Evolutionary conservation across 2,113 vertebrate species (phyloP).

Genomic region (Paramisgurnus dabryanus): DNA sequence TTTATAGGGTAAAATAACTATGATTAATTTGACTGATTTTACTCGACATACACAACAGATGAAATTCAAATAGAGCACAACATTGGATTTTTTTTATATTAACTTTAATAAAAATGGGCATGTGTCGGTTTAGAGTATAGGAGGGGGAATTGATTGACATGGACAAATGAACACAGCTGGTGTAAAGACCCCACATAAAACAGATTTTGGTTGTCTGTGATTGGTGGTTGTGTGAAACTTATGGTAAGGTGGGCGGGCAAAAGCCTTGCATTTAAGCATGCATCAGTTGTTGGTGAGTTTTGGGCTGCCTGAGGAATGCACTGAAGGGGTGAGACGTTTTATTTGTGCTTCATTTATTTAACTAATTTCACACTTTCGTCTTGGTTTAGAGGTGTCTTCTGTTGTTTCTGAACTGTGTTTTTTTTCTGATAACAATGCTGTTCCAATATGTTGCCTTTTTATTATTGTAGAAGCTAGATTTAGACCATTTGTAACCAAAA

Average conservation of each 20-base stretch:
- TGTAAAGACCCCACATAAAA: conserved; percentile 22
- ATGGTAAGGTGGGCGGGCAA: conserved; percentile 65
- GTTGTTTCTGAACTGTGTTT: not conserved
- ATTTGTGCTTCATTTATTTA: not conserved
- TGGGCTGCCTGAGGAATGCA: conserved; percentile 58
- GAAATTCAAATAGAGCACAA: too few relatives aligned
- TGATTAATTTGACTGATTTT: too few relatives aligned
- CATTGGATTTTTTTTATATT: not conserved
- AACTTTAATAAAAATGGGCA: not conserved
- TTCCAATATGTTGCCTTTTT: not conserved
- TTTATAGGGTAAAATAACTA: too few relatives aligned
- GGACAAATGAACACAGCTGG: conserved; percentile 72
- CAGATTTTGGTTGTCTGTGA: conserved; percentile 56
- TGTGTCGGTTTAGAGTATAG: conserved; percentile 15
- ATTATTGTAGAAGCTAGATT: not conserved
- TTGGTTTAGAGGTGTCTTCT: not conserved
- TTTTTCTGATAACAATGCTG: not conserved
- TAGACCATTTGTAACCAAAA: not conserved
- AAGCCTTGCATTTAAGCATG: conserved; percentile 70
- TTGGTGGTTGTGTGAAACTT: conserved; percentile 65
- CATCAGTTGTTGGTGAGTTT: conserved; percentile 64
- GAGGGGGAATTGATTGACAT: conserved; percentile 60
- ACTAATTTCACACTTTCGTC: not conserved
- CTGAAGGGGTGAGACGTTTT: conserved; percentile 68
- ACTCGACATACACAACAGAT: too few relatives aligned